Conservation (phyloP, 2,113 vertebrate genomes). For the Mus pahari region DNA sequence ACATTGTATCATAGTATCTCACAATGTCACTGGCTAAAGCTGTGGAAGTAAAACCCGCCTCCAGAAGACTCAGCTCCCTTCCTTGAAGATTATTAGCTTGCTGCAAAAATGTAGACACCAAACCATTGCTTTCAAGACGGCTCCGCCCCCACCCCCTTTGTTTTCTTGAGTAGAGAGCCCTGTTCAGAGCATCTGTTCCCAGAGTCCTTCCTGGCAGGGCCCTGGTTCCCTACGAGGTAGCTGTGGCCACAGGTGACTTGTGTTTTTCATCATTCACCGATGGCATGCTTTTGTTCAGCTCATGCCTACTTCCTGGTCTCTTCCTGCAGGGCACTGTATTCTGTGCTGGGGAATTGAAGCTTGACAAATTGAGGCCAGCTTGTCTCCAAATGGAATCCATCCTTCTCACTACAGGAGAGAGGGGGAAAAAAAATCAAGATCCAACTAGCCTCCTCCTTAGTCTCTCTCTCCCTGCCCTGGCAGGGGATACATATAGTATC, state of each 20-base stretch:
- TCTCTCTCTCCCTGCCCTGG: neutral
- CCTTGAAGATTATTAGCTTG: neutral
- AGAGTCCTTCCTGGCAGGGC: neutral
- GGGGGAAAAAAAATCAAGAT: neutral
- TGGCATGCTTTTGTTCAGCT: neutral
- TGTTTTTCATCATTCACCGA: neutral
- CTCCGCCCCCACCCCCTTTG: neutral
- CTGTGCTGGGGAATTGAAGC: neutral
- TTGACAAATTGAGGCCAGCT: neutral
- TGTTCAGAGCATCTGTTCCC: neutral
- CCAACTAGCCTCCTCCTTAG: neutral
- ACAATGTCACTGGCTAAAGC: conserved; percentile 16
- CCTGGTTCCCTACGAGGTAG: neutral
- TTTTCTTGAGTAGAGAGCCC: neutral
- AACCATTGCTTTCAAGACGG: neutral
- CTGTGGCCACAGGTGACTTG: neutral
- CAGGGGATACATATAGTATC: conserved; percentile 63
- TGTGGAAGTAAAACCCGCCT: neutral
- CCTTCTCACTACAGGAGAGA: neutral
- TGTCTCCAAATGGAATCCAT: conserved; percentile 26
- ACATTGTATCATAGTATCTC: neutral
- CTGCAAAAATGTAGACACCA: neutral
- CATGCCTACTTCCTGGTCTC: neutral
- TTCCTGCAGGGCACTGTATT: neutral
- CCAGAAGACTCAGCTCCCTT: neutral